phyloP scores from a whole-genome alignment of 2,888 invertebrate genomes.

The Exephanes ischioxanthus region DNA sequence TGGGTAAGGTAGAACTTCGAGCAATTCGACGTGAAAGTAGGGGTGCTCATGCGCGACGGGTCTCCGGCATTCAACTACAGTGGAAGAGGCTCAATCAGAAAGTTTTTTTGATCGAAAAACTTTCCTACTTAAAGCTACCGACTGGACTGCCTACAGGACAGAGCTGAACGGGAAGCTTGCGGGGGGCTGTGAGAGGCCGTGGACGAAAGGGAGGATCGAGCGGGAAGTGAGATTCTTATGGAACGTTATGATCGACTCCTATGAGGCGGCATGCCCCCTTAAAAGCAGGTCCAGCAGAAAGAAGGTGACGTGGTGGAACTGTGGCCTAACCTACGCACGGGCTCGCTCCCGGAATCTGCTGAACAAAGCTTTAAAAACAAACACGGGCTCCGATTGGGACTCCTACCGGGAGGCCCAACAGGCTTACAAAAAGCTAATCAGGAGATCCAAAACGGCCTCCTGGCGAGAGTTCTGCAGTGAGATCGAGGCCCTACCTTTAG shows the following conservation, averaged over 20 bases:
- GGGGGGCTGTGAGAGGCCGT: too few species aligned
- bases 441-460: neutral
- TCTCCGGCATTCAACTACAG: too few species aligned
- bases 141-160: too few species aligned
- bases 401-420: neutral
- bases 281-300: neutral
- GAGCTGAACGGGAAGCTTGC: too few species aligned
- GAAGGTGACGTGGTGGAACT: constrained; percentile 57
- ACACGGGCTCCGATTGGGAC: constrained; percentile 4
- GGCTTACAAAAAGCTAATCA: constrained; percentile 26
- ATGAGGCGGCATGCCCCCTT: constrained; percentile 46
- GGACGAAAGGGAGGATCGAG: neutral
- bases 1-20: too few species aligned
- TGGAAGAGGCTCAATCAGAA: too few species aligned
- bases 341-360: constrained; percentile 18
- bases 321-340: constrained; percentile 22
- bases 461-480: constrained; percentile 30
- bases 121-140: too few species aligned
- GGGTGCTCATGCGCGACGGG: too few species aligned
- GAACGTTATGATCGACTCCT: constrained; percentile 27
- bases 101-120: too few species aligned
- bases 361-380: constrained; percentile 45
- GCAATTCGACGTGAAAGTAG: too few species aligned
- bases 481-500: neutral
- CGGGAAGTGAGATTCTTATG: constrained; percentile 26